Conservation (phyloP, 2,888 invertebrate species). For the Cordilura impudica region DNA sequence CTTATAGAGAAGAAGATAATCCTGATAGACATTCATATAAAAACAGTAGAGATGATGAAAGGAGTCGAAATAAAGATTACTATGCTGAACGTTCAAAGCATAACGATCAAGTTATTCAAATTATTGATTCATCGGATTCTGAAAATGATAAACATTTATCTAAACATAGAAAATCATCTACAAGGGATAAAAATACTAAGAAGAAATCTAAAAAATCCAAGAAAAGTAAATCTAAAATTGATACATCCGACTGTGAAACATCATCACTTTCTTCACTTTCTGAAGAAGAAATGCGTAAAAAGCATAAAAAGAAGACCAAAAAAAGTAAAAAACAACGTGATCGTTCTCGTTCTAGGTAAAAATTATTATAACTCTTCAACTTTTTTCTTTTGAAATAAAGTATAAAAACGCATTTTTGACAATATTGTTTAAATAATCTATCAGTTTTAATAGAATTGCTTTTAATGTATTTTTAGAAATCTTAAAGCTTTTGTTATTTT, state of each 20-base stretch:
- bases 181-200: constrained; percentile 66
- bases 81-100: background rate
- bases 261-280: constrained; percentile 30
- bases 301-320: constrained; percentile 76
- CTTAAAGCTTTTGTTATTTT: too few species aligned
- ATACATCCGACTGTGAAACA: constrained; percentile 31
- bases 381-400: background rate
- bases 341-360: constrained; percentile 67
- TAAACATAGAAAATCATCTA: constrained; percentile 67
- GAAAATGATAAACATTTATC: constrained; percentile 68
- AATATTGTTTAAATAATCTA: background rate
- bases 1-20: background rate
- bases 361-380: background rate
- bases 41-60: constrained; percentile 19
- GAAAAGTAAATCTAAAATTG: constrained; percentile 63
- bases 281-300: constrained; percentile 67
- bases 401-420: background rate
- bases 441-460: background rate
- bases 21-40: background rate
- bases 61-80: background rate
- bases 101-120: background rate
- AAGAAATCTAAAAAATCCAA: constrained; percentile 70
- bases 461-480: background rate
- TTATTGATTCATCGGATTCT: constrained; percentile 58
- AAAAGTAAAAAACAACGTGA: constrained; percentile 76